Percentiles rank a stretch among this genome's conserved stretches.
These are phyloP conservation scores for Pygoscelis antarcticus DNA, from an alignment of 2,113 vertebrate genomes.

Conservation along the genomic window DNA sequence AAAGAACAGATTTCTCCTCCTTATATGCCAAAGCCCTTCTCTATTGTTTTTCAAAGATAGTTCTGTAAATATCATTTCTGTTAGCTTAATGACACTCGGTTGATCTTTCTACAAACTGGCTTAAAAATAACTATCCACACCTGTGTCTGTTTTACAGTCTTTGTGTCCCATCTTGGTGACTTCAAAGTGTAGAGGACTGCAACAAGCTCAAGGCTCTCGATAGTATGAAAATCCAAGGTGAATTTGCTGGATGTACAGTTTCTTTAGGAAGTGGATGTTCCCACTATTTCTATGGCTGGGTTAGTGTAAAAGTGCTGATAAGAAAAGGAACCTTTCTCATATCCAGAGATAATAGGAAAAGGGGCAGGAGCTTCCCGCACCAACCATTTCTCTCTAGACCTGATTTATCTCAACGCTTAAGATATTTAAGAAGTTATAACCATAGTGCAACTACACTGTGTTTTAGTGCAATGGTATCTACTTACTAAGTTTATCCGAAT, in stretches of 20 bases:
- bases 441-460: not conserved
- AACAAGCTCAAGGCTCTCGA: not conserved
- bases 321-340: not conserved
- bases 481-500: not conserved
- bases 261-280: not conserved
- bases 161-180: not conserved
- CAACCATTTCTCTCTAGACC: not conserved
- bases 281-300: not conserved
- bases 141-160: not conserved
- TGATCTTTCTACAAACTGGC: not conserved
- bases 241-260: not conserved
- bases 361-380: not conserved
- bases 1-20: not conserved
- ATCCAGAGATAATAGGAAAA: not conserved
- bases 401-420: not conserved
- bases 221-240: not conserved
- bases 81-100: not conserved
- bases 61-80: not conserved
- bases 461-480: not conserved
- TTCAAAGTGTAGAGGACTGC: not conserved
- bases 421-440: not conserved
- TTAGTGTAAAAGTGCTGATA: not conserved
- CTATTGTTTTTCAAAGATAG: not conserved
- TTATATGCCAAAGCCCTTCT: not conserved
- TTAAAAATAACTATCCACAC: not conserved